A percentile compares a stretch with the other conserved stretches of the same genome.
Evolutionary conservation across 2,888 invertebrate species (phyloP).

Genomic region (Maniola hyperantus): DNA sequence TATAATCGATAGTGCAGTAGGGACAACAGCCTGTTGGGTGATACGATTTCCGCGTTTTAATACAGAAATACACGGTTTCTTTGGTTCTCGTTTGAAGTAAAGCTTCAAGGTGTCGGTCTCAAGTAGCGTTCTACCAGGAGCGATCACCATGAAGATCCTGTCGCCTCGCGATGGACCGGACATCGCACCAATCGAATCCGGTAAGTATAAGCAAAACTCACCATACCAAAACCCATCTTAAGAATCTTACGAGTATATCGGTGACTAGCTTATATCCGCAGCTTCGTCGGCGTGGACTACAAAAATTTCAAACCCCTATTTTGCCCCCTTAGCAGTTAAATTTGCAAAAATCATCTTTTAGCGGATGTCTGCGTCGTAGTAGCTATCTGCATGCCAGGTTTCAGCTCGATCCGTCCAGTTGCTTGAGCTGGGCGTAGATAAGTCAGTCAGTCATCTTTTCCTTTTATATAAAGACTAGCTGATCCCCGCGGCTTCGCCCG

Average conservation of each 20-base stretch:
- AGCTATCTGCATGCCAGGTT: too few species aligned
- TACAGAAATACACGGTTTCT: slow-evolving; percentile 49
- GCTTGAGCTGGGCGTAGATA: too few species aligned
- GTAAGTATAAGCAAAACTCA: slow-evolving; percentile 52
- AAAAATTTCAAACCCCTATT: too few species aligned
- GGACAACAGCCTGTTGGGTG: slow-evolving; percentile 76
- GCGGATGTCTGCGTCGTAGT: too few species aligned
- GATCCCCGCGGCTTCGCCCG: too few species aligned
- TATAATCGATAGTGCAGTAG: slow-evolving; percentile 76
- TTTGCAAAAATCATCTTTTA: too few species aligned
- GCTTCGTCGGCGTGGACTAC: too few species aligned
- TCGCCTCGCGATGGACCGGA: slow-evolving; percentile 81
- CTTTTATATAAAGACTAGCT: too few species aligned
- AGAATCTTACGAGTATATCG: neutral
- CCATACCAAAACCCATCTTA: slow-evolving; percentile 8
- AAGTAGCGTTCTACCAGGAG: slow-evolving; percentile 72
- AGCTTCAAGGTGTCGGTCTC: slow-evolving; percentile 73
- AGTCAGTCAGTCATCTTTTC: too few species aligned
- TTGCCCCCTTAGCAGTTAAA: too few species aligned
- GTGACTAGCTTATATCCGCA: too few species aligned
- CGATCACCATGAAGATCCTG: slow-evolving; percentile 78
- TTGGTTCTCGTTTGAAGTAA: slow-evolving; percentile 50
- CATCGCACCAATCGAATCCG: slow-evolving; percentile 81
- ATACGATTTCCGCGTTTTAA: slow-evolving; percentile 55
- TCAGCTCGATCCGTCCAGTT: too few species aligned